phyloP scores from a whole-genome alignment of 2,888 invertebrate species.

The Calameuta pallipes region DNA sequence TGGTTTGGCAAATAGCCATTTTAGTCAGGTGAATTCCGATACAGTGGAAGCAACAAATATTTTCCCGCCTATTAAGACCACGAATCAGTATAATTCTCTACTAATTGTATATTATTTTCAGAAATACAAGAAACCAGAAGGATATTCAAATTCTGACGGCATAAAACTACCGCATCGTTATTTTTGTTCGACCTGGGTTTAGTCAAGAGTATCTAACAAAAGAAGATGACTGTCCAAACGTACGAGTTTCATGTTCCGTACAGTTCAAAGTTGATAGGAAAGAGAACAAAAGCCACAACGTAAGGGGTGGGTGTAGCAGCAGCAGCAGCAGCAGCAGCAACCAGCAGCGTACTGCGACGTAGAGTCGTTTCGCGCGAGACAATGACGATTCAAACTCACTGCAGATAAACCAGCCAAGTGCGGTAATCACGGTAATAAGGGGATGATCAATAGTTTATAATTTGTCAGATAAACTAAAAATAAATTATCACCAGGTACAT shows the following conservation, averaged over 20 bases:
- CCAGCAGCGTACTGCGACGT: not conserved
- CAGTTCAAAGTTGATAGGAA: not conserved
- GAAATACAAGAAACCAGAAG: not conserved
- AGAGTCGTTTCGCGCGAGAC: not conserved
- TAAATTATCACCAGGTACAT: not conserved
- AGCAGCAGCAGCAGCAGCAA: too few relatives aligned
- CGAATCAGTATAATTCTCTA: not conserved
- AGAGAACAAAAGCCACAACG: not conserved
- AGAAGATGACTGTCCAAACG: not conserved
- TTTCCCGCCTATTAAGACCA: not conserved
- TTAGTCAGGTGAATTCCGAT: slow-evolving; percentile 14
- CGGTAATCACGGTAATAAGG: not conserved
- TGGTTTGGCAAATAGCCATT: slow-evolving; percentile 40
- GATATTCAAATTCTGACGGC: not conserved
- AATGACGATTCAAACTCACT: not conserved
- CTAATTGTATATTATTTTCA: not conserved
- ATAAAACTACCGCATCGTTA: not conserved
- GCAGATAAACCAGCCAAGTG: not conserved
- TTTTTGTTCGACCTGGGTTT: not conserved
- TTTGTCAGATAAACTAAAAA: not conserved
- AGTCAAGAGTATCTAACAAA: not conserved
- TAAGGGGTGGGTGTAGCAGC: not conserved
- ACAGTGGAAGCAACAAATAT: not conserved
- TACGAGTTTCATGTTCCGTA: not conserved
- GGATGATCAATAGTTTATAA: not conserved